These are phyloP conservation scores for Paralvinella palmiformis DNA, from an alignment of 1,140 invertebrate species.

Conservation along the genomic window DNA sequence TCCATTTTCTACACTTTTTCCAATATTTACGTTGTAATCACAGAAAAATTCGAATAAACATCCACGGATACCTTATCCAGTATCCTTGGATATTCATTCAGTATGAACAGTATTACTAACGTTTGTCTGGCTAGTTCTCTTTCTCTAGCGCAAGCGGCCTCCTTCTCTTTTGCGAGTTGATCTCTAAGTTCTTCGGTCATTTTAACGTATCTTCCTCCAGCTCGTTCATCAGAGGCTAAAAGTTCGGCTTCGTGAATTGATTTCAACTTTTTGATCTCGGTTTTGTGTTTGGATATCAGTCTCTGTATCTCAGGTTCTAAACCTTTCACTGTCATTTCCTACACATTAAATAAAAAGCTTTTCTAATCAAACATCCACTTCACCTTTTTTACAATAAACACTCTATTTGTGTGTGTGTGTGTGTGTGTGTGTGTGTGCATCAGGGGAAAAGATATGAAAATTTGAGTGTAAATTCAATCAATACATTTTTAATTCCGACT, in stretches of 20 bases:
- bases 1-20: too few species aligned
- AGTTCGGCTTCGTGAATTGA: slow-evolving; percentile 49
- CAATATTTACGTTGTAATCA: too few species aligned
- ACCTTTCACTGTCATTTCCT: slow-evolving; percentile 53
- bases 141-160: slow-evolving; percentile 45
- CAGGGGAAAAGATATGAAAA: background rate
- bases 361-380: background rate
- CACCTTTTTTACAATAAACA: background rate
- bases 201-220: slow-evolving; percentile 32
- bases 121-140: slow-evolving; percentile 44
- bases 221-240: slow-evolving; percentile 46
- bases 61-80: too few species aligned
- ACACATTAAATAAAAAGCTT: too few species aligned
- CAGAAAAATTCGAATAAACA: too few species aligned
- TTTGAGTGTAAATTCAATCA: background rate
- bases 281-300: slow-evolving; percentile 50
- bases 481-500: too few species aligned
- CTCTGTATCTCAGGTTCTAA: slow-evolving; percentile 51
- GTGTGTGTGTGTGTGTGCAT: too few species aligned
- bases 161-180: slow-evolving; percentile 48
- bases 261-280: slow-evolving; percentile 48
- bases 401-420: too few species aligned
- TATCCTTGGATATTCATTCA: too few species aligned
- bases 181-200: slow-evolving; percentile 50
- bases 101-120: slow-evolving; percentile 24